Evolutionary conservation across 2,113 vertebrate genomes (phyloP).

Genomic region (Periophthalmus modestus): DNA sequence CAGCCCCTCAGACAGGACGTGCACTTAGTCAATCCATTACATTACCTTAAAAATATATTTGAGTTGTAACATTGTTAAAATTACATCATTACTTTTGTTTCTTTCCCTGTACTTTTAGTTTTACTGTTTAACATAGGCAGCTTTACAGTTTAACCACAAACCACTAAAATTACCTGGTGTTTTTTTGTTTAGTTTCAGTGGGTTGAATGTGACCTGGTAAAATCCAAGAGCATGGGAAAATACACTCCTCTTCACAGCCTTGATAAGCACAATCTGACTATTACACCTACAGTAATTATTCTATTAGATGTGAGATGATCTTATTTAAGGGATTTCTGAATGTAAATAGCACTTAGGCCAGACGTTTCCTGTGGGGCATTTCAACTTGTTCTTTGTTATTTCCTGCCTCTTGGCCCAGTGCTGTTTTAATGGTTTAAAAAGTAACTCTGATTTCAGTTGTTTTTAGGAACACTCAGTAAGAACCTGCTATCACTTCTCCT

Average conservation of each 20-base stretch:
- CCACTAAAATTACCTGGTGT: not conserved
- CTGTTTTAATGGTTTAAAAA: not conserved
- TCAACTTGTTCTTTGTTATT: not conserved
- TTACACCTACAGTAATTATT: not conserved
- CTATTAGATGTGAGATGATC: not conserved
- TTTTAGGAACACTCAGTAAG: not conserved
- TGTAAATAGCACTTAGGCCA: not conserved
- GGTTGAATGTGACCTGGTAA: constrained; percentile 5
- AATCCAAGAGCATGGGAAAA: not conserved
- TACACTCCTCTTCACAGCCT: not conserved
- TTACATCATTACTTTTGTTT: not conserved
- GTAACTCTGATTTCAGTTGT: not conserved
- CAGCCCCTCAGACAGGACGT: too few species aligned
- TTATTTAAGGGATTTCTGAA: not conserved
- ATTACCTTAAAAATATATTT: too few species aligned
- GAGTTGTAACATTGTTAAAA: not conserved
- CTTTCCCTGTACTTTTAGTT: not conserved
- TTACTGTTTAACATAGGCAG: not conserved
- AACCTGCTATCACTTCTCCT: not conserved
- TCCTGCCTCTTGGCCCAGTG: not conserved
- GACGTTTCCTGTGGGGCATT: not conserved
- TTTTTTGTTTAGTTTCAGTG: not conserved
- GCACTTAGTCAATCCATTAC: too few species aligned
- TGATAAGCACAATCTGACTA: not conserved
- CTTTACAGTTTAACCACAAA: not conserved